Evolutionary conservation across 2,113 vertebrate genomes (phyloP).

Genomic region (Corythornis cristatus): DNA sequence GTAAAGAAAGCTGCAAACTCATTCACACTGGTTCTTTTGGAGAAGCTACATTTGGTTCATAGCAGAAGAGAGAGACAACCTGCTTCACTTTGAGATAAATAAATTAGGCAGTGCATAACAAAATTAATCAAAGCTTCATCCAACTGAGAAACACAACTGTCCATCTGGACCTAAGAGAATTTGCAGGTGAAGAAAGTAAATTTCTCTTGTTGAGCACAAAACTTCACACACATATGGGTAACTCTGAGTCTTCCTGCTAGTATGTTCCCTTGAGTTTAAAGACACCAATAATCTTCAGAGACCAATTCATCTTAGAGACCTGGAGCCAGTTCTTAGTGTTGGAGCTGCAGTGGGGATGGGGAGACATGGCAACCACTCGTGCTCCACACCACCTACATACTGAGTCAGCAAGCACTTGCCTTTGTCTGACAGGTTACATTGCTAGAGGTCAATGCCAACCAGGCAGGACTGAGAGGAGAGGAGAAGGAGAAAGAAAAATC

Average conservation of each 20-base stretch:
- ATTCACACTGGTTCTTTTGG: not conserved
- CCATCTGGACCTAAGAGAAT: not conserved
- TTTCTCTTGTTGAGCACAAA: not conserved
- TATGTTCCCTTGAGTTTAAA: not conserved
- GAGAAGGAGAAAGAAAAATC: not conserved
- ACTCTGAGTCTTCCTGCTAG: not conserved
- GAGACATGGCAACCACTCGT: not conserved
- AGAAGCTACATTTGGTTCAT: not conserved
- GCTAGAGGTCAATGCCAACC: no score
- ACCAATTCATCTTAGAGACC: not conserved
- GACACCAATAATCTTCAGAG: not conserved
- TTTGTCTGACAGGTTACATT: no score
- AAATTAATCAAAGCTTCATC: not conserved
- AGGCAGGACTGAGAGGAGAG: no score
- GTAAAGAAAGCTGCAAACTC: not conserved
- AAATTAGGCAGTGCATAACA: not conserved
- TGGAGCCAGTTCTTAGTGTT: not conserved
- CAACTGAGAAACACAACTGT: not conserved
- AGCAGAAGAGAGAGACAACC: not conserved
- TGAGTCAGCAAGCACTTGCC: no score
- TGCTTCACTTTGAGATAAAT: not conserved
- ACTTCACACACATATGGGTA: not conserved
- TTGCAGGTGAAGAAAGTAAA: not conserved
- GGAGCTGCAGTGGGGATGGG: rapidly evolving
- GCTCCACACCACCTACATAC: no score